phyloP scores from a whole-genome alignment of 2,888 invertebrate genomes.

The Zootermopsis nevadensis region DNA sequence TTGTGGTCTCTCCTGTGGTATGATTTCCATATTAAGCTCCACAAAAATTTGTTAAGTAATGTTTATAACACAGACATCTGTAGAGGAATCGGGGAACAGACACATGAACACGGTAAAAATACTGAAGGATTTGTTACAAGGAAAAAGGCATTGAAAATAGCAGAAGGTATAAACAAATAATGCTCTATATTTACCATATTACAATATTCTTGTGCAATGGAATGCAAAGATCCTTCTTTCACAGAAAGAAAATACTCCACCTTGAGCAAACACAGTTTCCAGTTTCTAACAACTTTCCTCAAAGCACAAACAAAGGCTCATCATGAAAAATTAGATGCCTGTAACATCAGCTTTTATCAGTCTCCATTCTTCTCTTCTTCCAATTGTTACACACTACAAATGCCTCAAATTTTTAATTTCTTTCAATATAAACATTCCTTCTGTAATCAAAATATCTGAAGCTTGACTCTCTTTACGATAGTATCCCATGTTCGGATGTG shows the following conservation, averaged over 20 bases:
- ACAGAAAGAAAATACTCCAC: background rate
- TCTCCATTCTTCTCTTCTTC: background rate
- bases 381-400: background rate
- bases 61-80: too few species aligned
- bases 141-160: too few species aligned
- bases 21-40: too few species aligned
- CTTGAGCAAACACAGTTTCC: background rate
- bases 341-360: background rate
- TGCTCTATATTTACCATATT: background rate
- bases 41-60: too few species aligned
- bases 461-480: background rate
- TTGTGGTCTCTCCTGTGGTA: too few species aligned
- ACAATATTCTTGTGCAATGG: background rate
- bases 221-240: constrained; percentile 2
- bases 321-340: background rate
- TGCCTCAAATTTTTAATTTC: background rate
- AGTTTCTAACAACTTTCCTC: background rate
- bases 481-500: background rate
- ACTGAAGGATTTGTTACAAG: too few species aligned
- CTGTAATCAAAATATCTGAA: background rate
- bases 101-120: too few species aligned
- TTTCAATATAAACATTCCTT: background rate
- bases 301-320: too few species aligned
- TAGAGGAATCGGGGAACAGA: too few species aligned
- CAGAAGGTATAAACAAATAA: too few species aligned